These are phyloP conservation scores for Epinephelus fuscoguttatus DNA, from an alignment of 2,113 vertebrate genomes.

Conservation along the genomic window DNA sequence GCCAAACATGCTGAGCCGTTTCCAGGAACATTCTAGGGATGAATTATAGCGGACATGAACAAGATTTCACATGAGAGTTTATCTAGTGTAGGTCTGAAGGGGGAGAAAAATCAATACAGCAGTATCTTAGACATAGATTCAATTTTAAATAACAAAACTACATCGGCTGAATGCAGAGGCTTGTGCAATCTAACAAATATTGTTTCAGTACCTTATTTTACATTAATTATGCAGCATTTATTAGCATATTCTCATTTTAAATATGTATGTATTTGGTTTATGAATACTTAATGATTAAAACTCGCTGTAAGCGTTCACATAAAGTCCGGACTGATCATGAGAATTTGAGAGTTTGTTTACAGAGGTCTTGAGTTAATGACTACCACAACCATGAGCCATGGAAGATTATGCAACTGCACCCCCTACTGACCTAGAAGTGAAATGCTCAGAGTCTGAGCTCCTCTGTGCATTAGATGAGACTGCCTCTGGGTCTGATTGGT, in stretches of 20 bases:
- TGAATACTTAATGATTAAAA: not conserved
- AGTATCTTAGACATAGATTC: not conserved
- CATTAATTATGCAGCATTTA: not conserved
- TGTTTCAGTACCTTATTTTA: not conserved
- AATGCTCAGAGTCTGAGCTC: not conserved
- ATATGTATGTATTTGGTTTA: not conserved
- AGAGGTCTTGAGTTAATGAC: not conserved
- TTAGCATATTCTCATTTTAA: not conserved
- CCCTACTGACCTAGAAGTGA: slow-evolving; percentile 52
- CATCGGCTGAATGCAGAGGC: not conserved
- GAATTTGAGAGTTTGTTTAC: not conserved
- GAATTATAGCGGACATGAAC: no score
- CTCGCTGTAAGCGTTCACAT: not conserved
- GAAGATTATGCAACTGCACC: slow-evolving; percentile 60
- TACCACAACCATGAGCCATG: not conserved
- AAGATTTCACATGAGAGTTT: not conserved
- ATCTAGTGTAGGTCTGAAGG: not conserved
- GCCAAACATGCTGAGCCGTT: not conserved
- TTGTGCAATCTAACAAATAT: not conserved
- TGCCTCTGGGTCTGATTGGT: slow-evolving; percentile 70
- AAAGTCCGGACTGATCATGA: slow-evolving; percentile 4
- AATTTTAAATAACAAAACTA: not conserved
- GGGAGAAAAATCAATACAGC: not conserved
- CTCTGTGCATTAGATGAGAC: not conserved
- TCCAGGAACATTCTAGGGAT: not conserved